Evolutionary conservation across 2,888 invertebrate genomes (phyloP).

Genomic region (Abrostola tripartita): DNA sequence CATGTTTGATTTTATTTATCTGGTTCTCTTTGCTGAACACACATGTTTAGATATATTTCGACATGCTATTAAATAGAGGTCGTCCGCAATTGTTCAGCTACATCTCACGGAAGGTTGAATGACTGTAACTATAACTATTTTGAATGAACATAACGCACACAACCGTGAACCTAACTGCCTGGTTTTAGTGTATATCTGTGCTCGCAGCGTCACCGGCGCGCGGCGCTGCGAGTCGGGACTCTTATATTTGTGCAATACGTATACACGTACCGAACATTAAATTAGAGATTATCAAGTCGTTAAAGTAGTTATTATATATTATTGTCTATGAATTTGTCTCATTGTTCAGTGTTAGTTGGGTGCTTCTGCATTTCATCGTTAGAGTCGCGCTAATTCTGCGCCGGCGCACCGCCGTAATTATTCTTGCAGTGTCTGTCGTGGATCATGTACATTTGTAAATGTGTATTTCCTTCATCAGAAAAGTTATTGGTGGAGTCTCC

Average conservation of each 20-base stretch:
- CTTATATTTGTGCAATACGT: constrained; percentile 26
- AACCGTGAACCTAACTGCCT: constrained; percentile 21
- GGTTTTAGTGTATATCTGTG: not conserved
- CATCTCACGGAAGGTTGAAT: constrained; percentile 43
- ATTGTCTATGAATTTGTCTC: not conserved
- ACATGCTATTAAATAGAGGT: constrained; percentile 12
- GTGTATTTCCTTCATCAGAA: not conserved
- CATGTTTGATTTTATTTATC: constrained; percentile 20
- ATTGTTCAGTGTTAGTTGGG: constrained; percentile 7
- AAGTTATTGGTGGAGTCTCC: not conserved
- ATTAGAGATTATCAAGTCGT: constrained; percentile 3
- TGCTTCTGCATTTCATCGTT: constrained; percentile 4
- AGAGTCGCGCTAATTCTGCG: not conserved
- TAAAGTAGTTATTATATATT: constrained; percentile 1
- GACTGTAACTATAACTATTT: constrained; percentile 19
- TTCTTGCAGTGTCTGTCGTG: not conserved
- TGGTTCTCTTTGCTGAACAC: constrained; percentile 25
- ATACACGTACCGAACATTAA: not conserved
- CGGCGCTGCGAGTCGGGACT: not conserved
- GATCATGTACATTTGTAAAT: constrained; percentile 2
- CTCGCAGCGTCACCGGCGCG: not conserved
- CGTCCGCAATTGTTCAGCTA: constrained; percentile 20
- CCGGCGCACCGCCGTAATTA: not conserved
- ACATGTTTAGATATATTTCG: constrained; percentile 22
- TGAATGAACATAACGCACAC: constrained; percentile 30